A percentile compares a stretch with the other conserved stretches of the same genome.
Conservation (phyloP, 2,113 vertebrate genomes). For the Cyprinus carpio region DNA sequence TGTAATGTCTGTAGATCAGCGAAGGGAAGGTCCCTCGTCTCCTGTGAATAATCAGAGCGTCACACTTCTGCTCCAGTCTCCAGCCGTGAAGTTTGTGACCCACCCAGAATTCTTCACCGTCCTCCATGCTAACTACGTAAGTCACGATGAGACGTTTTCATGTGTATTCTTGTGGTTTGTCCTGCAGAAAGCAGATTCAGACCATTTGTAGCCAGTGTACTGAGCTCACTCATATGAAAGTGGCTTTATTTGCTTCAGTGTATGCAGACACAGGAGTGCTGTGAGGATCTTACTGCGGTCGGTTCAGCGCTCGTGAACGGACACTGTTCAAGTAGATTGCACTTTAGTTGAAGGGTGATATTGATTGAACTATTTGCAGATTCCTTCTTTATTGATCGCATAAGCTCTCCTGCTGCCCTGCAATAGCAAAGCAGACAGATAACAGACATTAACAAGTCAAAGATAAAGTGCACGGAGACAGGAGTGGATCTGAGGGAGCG, state of each 20-base stretch:
- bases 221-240: not conserved
- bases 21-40: slow-evolving; percentile 84
- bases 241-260: not conserved
- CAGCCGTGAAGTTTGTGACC: slow-evolving; percentile 96
- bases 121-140: slow-evolving; percentile 94
- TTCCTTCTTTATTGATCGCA: slow-evolving; percentile 21
- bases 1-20: slow-evolving; percentile 74
- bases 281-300: too few species aligned
- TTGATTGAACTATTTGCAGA: slow-evolving; percentile 38
- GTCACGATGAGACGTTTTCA: slow-evolving; percentile 56
- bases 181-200: not conserved
- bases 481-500: not conserved
- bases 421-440: not conserved
- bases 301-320: too few species aligned
- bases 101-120: slow-evolving; percentile 69
- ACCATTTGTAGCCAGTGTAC: not conserved
- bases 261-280: too few species aligned
- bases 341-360: not conserved
- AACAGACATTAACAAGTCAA: slow-evolving; percentile 2
- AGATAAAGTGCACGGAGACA: not conserved
- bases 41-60: slow-evolving; percentile 91
- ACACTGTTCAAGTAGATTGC: not conserved
- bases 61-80: slow-evolving; percentile 90
- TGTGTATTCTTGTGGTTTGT: not conserved
- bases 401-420: not conserved